A percentile compares a stretch with the other conserved stretches of the same genome.
Evolutionary conservation across 2,113 vertebrate species (phyloP).

Genomic region (Neolamprologus caudopunctatus): DNA sequence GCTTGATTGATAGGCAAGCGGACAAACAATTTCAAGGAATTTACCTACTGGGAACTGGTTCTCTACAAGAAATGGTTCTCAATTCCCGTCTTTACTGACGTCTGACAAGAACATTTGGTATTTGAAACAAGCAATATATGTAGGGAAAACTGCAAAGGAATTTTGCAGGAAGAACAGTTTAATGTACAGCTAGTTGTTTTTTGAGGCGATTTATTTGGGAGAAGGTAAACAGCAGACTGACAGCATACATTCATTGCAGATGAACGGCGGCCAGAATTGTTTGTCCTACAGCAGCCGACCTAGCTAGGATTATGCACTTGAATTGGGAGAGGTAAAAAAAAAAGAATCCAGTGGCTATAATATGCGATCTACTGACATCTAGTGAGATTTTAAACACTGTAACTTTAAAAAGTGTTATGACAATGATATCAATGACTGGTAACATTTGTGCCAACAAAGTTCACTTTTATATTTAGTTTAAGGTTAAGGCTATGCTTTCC

Average conservation of each 20-base stretch:
- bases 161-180: background rate
- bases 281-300: background rate
- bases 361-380: background rate
- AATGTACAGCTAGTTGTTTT: background rate
- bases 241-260: background rate
- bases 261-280: background rate
- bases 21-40: background rate
- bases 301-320: background rate
- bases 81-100: fast-evolving
- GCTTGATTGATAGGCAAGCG: background rate
- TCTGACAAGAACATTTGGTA: background rate
- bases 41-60: background rate
- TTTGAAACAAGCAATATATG: background rate
- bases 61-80: background rate
- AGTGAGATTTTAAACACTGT: background rate
- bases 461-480: background rate
- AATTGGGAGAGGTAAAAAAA: background rate
- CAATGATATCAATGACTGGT: background rate
- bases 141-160: background rate
- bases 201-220: background rate
- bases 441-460: background rate
- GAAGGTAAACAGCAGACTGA: background rate
- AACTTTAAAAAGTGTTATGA: background rate
- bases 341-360: background rate
- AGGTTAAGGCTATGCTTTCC: background rate